Conservation (phyloP, 2,888 invertebrate species). For the Heteropelma amictum region DNA sequence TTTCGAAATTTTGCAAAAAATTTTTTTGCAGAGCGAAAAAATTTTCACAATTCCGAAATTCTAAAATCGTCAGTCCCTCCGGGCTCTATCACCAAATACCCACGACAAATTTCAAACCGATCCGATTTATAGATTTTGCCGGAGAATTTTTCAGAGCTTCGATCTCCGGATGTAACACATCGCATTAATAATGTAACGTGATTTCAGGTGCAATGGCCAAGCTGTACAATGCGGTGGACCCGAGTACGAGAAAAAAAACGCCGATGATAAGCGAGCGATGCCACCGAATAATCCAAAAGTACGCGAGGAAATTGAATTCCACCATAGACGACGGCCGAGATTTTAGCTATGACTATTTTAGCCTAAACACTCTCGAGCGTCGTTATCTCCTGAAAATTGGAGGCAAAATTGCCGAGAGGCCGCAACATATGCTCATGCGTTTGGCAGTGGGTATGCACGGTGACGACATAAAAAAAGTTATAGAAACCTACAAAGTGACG, state of each 20-base stretch:
- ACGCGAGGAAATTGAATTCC: conserved; percentile 93
- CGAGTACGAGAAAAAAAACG: conserved; percentile 83
- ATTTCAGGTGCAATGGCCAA: conserved; percentile 94
- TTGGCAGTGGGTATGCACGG: conserved; percentile 98
- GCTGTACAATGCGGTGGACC: conserved; percentile 87
- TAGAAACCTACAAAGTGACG: conserved; percentile 94
- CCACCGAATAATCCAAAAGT: conserved; percentile 88
- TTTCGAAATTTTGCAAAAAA: too few relatives aligned
- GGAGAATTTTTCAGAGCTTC: too few relatives aligned
- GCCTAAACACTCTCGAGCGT: conserved; percentile 98
- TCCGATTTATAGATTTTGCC: too few relatives aligned
- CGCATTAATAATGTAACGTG: not conserved
- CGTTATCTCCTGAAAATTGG: conserved; percentile 96
- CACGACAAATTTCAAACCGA: too few relatives aligned
- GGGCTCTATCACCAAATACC: too few relatives aligned
- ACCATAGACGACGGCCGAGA: conserved; percentile 98
- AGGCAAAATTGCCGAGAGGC: conserved; percentile 95
- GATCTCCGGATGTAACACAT: not conserved
- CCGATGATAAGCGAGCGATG: conserved; percentile 94
- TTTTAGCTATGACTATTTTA: conserved; percentile 98
- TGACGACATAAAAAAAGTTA: conserved; percentile 93
- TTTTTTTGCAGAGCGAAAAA: too few relatives aligned
- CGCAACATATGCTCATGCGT: conserved; percentile 99
- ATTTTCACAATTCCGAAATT: too few relatives aligned
- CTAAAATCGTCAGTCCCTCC: too few relatives aligned